These are phyloP conservation scores for Tapera naevia DNA, from an alignment of 2,797 vertebrate genomes.

Conservation along the genomic window DNA sequence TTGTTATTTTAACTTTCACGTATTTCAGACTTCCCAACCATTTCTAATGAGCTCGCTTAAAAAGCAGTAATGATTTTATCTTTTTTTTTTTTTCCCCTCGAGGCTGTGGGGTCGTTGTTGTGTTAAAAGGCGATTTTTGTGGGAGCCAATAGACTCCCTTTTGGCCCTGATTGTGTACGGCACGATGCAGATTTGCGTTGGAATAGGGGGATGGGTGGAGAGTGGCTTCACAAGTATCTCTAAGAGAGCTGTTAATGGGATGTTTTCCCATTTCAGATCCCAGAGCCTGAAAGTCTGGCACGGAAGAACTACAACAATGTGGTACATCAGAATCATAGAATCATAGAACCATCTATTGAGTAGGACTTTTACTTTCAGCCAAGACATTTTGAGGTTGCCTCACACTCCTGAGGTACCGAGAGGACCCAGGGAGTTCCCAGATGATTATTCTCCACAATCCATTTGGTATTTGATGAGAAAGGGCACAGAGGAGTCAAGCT, in stretches of 20 bases:
- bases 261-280: not conserved
- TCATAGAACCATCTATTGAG: not conserved
- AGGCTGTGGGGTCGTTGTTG: not conserved
- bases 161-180: not conserved
- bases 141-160: not conserved
- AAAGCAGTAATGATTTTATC: not conserved
- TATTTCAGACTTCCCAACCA: not conserved
- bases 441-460: not conserved
- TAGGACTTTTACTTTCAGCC: not conserved
- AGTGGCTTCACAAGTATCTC: not conserved
- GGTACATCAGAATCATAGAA: not conserved
- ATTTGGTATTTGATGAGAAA: not conserved
- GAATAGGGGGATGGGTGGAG: not conserved
- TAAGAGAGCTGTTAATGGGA: not conserved
- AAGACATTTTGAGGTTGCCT: not conserved
- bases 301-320: not conserved
- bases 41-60: not conserved
- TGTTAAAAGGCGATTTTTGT: not conserved
- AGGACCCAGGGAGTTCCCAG: not conserved
- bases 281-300: not conserved
- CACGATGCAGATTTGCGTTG: not conserved
- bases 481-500: not conserved
- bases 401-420: not conserved
- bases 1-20: not conserved
- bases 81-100: not conserved